phyloP scores from a whole-genome alignment of 2,797 vertebrate species.

The Serranus cabrilla region DNA sequence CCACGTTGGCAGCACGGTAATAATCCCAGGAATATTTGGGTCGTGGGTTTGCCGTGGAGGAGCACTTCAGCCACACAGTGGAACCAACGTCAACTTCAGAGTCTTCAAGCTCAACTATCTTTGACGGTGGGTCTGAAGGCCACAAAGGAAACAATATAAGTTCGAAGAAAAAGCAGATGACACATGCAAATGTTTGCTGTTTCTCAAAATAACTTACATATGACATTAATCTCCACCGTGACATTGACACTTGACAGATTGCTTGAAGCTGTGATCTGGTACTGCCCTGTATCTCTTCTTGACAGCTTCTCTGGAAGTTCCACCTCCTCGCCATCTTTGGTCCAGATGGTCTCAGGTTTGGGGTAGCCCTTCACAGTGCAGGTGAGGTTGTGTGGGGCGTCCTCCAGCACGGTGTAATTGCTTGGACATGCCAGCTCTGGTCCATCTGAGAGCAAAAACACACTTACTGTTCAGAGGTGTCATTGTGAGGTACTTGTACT shows the following conservation, averaged over 20 bases:
- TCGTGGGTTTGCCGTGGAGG: conserved; percentile 60
- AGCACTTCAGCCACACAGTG: conserved; percentile 68
- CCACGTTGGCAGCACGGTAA: conserved; percentile 57
- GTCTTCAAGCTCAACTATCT: conserved; percentile 73
- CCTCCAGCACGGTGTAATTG: conserved; percentile 45
- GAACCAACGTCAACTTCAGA: conserved; percentile 59
- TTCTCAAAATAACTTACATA: conserved; percentile 68
- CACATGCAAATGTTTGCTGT: not conserved
- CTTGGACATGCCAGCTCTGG: conserved; percentile 64
- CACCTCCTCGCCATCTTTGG: conserved; percentile 63
- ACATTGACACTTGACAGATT: fast-evolving
- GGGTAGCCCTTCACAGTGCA: conserved; percentile 70
- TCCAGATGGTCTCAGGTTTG: conserved; percentile 22
- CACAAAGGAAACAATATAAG: not conserved
- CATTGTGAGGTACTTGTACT: not conserved
- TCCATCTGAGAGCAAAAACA: conserved; percentile 62
- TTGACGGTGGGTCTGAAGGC: conserved; percentile 71
- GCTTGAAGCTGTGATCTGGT: conserved; percentile 63
- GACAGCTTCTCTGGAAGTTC: conserved; percentile 38
- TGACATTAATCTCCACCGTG: conserved; percentile 67
- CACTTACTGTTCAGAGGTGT: not conserved
- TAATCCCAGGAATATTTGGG: conserved; percentile 75
- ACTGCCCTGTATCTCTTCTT: conserved; percentile 67
- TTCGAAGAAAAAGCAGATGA: conserved; percentile 8
- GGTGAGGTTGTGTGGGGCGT: conserved; percentile 7